Evolutionary conservation across 2,888 invertebrate species (phyloP).

Genomic region (Baccha elongata): DNA sequence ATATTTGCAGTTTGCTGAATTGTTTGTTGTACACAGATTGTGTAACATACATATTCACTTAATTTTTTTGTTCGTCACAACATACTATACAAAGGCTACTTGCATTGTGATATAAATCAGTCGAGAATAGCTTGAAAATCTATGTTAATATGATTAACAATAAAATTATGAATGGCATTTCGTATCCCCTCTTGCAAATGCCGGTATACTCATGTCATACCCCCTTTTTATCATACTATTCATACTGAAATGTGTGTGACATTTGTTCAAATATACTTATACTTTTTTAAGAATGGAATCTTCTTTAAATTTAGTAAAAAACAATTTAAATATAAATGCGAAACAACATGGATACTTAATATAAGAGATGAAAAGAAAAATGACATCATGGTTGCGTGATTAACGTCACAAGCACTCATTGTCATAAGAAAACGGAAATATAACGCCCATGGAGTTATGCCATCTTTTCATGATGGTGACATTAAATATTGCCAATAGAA

Average conservation of each 20-base stretch:
- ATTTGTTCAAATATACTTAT: slow-evolving; percentile 3
- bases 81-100: neutral
- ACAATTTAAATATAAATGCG: slow-evolving; percentile 37
- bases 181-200: neutral
- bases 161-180: slow-evolving; percentile 10
- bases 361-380: slow-evolving; percentile 31
- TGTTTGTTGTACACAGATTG: neutral
- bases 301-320: neutral
- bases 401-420: neutral
- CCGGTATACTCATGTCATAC: neutral
- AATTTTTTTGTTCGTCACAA: neutral
- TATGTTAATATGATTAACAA: slow-evolving; percentile 19
- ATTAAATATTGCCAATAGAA: no score
- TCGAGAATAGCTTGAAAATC: slow-evolving; percentile 13
- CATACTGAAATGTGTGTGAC: neutral
- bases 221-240: slow-evolving; percentile 5
- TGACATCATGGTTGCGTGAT: slow-evolving; percentile 36
- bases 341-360: slow-evolving; percentile 29
- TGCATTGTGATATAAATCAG: neutral
- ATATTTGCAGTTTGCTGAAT: neutral
- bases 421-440: neutral
- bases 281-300: slow-evolving; percentile 16
- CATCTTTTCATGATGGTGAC: no score
- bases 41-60: slow-evolving; percentile 2
- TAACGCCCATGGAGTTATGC: slow-evolving; percentile 7